These are phyloP conservation scores for Diachrysia chrysitis DNA, from an alignment of 2,888 invertebrate genomes.

Conservation along the genomic window DNA sequence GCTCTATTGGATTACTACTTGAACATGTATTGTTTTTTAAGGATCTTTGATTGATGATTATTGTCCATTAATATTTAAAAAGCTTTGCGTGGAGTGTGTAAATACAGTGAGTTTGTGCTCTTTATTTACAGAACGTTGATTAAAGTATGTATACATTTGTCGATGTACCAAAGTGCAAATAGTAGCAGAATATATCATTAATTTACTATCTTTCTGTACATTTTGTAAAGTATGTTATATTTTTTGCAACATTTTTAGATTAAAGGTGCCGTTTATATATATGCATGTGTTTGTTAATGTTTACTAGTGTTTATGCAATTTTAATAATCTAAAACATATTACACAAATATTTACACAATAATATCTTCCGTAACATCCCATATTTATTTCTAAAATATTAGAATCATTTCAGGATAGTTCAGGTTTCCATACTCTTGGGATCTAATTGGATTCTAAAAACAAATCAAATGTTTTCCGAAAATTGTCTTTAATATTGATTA, in stretches of 20 bases:
- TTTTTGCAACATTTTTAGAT: too few species aligned
- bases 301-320: neutral
- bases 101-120: neutral
- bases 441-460: constrained; percentile 58
- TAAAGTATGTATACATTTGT: neutral
- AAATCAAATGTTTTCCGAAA: constrained; percentile 56
- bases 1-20: too few species aligned
- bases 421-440: constrained; percentile 54
- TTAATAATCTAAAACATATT: neutral
- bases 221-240: too few species aligned
- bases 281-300: neutral
- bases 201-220: too few species aligned
- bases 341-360: neutral
- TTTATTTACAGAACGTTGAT: neutral
- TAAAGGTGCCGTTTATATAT: neutral
- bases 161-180: neutral
- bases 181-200: neutral
- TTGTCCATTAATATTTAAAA: neutral
- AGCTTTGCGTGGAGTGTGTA: neutral
- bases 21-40: neutral
- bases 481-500: constrained; percentile 50
- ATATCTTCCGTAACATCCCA: constrained; percentile 57
- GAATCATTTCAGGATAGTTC: constrained; percentile 45
- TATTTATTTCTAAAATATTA: constrained; percentile 20
- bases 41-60: neutral